A percentile compares a stretch with the other conserved stretches of the same genome.
These are phyloP conservation scores for Stylophora pistillata DNA, from an alignment of 64 coral and sea anemone species.

Conservation along the genomic window DNA sequence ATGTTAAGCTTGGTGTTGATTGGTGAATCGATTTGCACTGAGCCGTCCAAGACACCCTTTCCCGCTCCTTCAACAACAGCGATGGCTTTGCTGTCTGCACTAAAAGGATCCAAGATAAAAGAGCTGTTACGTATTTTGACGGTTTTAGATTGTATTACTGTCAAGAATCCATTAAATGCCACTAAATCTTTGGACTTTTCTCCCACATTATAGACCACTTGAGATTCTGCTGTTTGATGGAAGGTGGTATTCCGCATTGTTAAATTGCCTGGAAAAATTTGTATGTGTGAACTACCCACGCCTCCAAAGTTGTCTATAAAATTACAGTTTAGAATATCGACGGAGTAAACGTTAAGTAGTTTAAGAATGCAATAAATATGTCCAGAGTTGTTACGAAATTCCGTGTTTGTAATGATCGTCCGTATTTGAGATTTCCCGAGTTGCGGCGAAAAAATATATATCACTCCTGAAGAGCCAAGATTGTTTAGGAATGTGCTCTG, in stretches of 20 bases:
- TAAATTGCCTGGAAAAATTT: background rate
- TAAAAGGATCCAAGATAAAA: slow-evolving; percentile 16
- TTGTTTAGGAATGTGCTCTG: background rate
- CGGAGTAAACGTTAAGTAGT: background rate
- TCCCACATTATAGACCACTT: background rate
- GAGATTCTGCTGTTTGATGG: background rate
- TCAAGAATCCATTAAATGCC: slow-evolving; percentile 7
- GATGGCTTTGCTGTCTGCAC: background rate
- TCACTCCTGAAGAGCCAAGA: slow-evolving; percentile 1
- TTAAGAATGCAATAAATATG: background rate
- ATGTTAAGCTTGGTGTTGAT: background rate
- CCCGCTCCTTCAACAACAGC: background rate
- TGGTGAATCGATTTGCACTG: slow-evolving; percentile 5
- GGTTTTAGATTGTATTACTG: background rate
- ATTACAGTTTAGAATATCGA: background rate
- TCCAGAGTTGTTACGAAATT: slow-evolving; percentile 23
- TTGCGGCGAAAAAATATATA: background rate
- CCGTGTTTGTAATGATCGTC: background rate
- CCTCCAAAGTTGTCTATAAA: slow-evolving; percentile 48
- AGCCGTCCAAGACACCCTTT: background rate
- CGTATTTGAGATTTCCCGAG: too few species aligned
- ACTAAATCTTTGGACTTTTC: background rate
- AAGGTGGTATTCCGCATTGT: slow-evolving; percentile 11
- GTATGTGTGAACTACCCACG: slow-evolving; percentile 1
- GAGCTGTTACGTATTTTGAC: background rate